These are phyloP conservation scores for Eumeta japonica DNA, from an alignment of 1,140 invertebrate species.

Conservation along the genomic window DNA sequence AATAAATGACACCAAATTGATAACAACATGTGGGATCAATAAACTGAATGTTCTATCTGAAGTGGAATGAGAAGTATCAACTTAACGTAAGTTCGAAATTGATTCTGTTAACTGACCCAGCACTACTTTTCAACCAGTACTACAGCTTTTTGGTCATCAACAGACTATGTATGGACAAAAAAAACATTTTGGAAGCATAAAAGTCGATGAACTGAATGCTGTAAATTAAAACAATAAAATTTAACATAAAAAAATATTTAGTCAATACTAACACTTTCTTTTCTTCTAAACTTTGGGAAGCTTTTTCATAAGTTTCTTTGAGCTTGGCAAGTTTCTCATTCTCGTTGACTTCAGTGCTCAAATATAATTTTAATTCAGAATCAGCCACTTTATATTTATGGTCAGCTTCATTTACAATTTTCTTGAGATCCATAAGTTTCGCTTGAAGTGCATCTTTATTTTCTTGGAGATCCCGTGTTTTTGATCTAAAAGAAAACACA, in stretches of 20 bases:
- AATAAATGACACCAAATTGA: too few species aligned
- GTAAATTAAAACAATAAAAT: constrained; percentile 4
- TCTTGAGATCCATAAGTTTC: constrained; percentile 68
- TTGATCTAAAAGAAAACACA: constrained; percentile 28
- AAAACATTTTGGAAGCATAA: too few species aligned
- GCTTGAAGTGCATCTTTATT: constrained; percentile 67
- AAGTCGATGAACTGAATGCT: too few species aligned
- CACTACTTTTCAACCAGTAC: too few species aligned
- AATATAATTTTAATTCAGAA: constrained; percentile 79
- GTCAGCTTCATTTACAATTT: constrained; percentile 72
- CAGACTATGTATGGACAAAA: too few species aligned
- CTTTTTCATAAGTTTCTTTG: constrained; percentile 28
- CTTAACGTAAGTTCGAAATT: too few species aligned
- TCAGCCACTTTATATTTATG: constrained; percentile 74
- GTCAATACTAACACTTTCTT: constrained; percentile 44
- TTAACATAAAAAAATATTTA: background rate
- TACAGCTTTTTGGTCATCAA: too few species aligned
- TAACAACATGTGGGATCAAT: too few species aligned
- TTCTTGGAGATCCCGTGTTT: constrained; percentile 65
- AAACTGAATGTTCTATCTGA: too few species aligned
- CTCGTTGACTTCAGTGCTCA: constrained; percentile 75
- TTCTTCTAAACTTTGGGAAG: constrained; percentile 46
- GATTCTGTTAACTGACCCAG: too few species aligned
- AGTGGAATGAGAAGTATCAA: too few species aligned
- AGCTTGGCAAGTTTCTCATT: constrained; percentile 70